These are phyloP conservation scores for Syndactyla subalaris DNA, from an alignment of 2,797 vertebrate genomes.

Conservation along the genomic window DNA sequence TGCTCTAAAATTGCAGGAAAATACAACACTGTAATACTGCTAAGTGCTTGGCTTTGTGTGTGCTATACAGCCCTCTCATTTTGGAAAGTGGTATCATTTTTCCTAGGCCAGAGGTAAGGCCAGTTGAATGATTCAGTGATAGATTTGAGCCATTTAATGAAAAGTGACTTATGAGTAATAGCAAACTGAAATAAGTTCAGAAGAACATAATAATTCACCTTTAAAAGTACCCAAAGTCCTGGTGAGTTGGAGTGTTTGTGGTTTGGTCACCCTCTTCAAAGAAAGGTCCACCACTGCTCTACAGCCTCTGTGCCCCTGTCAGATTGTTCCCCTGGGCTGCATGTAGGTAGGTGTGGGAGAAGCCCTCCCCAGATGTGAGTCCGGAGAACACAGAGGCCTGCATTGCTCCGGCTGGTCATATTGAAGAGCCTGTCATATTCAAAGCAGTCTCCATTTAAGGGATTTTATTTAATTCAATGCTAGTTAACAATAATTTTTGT, in stretches of 20 bases:
- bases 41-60: neutral
- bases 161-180: neutral
- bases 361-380: fast-evolving
- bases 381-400: fast-evolving
- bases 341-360: fast-evolving
- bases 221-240: neutral
- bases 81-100: neutral
- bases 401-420: neutral
- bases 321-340: neutral
- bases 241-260: neutral
- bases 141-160: neutral
- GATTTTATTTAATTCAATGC: neutral
- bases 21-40: neutral
- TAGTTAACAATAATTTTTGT: neutral
- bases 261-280: neutral
- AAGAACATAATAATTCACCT: neutral
- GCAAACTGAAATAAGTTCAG: neutral
- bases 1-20: neutral
- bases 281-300: neutral
- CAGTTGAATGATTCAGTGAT: neutral
- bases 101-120: neutral
- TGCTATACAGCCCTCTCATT: neutral
- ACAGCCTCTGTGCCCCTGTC: neutral
- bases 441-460: neutral
- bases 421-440: neutral